Base-by-base conservation (phyloP, 2,113 vertebrate species). In the Sardina pilchardus region DNA sequence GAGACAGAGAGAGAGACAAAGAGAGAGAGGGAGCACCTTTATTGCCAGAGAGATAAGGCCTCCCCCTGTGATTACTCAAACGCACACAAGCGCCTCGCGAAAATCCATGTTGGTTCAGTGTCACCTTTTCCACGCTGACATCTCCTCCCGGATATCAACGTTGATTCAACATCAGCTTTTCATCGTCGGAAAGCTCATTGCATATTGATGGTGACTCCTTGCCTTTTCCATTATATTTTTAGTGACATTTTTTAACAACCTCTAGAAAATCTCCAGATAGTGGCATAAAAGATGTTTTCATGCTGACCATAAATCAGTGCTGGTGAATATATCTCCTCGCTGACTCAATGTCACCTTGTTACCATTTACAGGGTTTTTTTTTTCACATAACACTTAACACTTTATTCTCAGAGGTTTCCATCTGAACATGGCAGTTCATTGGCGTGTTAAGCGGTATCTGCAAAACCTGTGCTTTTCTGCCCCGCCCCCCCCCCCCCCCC, bases 61-160 rank as follows among this genome's bases (percentile, higher is more conserved):
- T 78, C 71, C 26, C 30, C 34, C 3, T 39, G 71, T 12, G 12
- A 78, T 78, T 78, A 16, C n/a, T 67, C 63, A 71, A 7, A 36
- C 6, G 14, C 71, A 36, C 3, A 42, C 36, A 34, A 17, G 34
- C 14, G 12, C 30, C 71, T 78, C 0, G n/a, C 21, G 7, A 34
- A 71, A 71, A 78, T 16, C 30, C 71, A 36, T 78, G 71, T 78
- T 78, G 71, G 19, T 78, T 78, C 30, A 78, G 30, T 78, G 71
- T 78, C 71, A 36, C 71, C 71, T 36, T 78, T 36, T 36, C 71
- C 63, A 67, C 30, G 1, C 63, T 36, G 26, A 34, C 71, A 78
- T 78, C 71, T 78, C 5, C 14, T 10, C 19, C 71, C 12, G 10
- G 26, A 78, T 34, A 78, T 78, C 1, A 17, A 34, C 34, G 63